phyloP scores from a whole-genome alignment of 2,113 vertebrate genomes.

The Acrocephalus arundinaceus region DNA sequence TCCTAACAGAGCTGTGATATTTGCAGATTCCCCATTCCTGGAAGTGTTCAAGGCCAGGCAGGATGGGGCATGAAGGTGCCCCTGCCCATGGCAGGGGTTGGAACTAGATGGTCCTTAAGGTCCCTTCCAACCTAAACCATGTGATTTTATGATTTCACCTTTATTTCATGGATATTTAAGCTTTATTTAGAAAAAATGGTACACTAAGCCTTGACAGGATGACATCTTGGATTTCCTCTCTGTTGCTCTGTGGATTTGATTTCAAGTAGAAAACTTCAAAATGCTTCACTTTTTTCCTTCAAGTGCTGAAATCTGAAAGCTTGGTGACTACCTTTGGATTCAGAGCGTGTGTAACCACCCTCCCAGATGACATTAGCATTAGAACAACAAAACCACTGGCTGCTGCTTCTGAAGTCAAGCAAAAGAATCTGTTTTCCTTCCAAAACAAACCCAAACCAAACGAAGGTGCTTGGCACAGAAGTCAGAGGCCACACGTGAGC shows the following conservation, averaged over 20 bases:
- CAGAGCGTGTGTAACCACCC: not conserved
- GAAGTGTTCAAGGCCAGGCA: not conserved
- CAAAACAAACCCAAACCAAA: not conserved
- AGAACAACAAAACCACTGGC: not conserved
- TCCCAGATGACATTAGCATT: not conserved
- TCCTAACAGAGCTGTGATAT: not conserved
- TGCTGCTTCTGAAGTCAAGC: not conserved
- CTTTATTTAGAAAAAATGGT: not conserved
- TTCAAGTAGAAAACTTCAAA: not conserved
- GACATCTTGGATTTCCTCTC: not conserved
- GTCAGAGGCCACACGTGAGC: conserved; percentile 2
- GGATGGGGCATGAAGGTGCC: not conserved
- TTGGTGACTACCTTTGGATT: not conserved
- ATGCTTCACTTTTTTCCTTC: not conserved
- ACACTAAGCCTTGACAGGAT: not conserved
- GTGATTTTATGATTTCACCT: not conserved
- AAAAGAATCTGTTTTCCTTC: not conserved
- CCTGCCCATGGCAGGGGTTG: not conserved
- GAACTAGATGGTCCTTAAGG: not conserved
- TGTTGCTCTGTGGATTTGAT: not conserved
- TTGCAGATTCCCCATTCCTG: not conserved
- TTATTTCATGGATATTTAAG: not conserved
- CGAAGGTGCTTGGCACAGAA: not conserved
- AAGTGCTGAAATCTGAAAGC: not conserved
- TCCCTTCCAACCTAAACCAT: not conserved